phyloP scores from a whole-genome alignment of 1,140 invertebrate species.

The Lasioglossum albipes region DNA sequence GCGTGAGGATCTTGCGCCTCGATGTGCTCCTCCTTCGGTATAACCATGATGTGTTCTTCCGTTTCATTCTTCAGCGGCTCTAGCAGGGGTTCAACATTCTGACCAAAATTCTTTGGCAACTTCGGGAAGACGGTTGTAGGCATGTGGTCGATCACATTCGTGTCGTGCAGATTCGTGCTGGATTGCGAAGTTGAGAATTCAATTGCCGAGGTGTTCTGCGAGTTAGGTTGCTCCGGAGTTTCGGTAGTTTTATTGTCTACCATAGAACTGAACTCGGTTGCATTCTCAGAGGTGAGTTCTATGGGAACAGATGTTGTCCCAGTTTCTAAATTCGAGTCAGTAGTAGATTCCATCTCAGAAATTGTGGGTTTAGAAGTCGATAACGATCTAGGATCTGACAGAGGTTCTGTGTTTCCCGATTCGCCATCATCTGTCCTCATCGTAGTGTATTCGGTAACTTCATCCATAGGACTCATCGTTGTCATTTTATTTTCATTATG shows the following conservation, averaged over 20 bases:
- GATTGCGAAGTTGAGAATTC: background rate
- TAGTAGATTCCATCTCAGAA: background rate
- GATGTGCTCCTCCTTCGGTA: conserved; percentile 49
- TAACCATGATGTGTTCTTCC: conserved; percentile 59
- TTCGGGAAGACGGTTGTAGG: conserved; percentile 63
- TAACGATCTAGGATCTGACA: background rate
- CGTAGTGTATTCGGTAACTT: background rate
- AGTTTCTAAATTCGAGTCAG: background rate
- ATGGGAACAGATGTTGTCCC: background rate
- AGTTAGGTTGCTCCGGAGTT: background rate
- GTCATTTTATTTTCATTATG: background rate
- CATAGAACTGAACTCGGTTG: background rate
- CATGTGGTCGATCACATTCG: conserved; percentile 63
- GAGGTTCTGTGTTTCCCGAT: background rate
- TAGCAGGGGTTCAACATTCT: conserved; percentile 70
- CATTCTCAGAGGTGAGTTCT: background rate
- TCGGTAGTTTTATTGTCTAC: background rate
- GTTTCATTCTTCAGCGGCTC: conserved; percentile 57
- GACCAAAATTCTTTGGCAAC: conserved; percentile 69
- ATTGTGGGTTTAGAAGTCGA: background rate
- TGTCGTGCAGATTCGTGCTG: conserved; percentile 31
- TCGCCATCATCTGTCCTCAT: background rate
- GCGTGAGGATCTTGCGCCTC: conserved; percentile 61
- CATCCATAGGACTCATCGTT: background rate
- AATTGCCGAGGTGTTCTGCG: background rate